Conservation (phyloP, 1,140 invertebrate species). For the Mya arenaria region DNA sequence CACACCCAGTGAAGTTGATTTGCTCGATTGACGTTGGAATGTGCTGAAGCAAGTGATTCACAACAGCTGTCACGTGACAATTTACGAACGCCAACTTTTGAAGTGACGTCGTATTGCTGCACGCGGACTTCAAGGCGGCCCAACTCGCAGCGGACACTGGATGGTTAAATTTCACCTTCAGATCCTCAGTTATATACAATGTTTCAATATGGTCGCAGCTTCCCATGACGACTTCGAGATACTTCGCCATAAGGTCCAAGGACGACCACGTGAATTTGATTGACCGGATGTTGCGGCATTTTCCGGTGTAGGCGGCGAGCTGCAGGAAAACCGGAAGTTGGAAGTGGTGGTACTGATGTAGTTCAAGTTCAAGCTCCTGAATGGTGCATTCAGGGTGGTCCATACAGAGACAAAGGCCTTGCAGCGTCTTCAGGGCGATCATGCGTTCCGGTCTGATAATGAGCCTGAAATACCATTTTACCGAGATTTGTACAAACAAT, state of each 20-base stretch:
- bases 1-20: conserved; percentile 65
- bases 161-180: too few species aligned
- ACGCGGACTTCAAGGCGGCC: conserved; percentile 66
- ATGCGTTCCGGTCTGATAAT: conserved; percentile 63
- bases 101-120: conserved; percentile 61
- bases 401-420: conserved; percentile 58
- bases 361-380: conserved; percentile 63
- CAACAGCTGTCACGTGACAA: conserved; percentile 55
- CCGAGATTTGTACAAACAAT: too few species aligned
- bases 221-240: conserved; percentile 56
- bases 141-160: conserved; percentile 61
- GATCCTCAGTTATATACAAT: conserved; percentile 54
- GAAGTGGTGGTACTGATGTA: conserved; percentile 58
- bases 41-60: conserved; percentile 68
- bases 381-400: conserved; percentile 42
- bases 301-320: conserved; percentile 53
- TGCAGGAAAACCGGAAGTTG: conserved; percentile 53
- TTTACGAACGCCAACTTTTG: conserved; percentile 60
- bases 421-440: conserved; percentile 51
- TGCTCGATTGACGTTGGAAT: conserved; percentile 62
- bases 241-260: conserved; percentile 63
- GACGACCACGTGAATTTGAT: conserved; percentile 67
- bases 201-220: conserved; percentile 45
- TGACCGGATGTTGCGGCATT: conserved; percentile 39
- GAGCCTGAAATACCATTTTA: conserved; percentile 23